These are phyloP conservation scores for Saguinus imperator DNA, from an alignment of 2,113 vertebrate genomes.

Conservation along the genomic window DNA sequence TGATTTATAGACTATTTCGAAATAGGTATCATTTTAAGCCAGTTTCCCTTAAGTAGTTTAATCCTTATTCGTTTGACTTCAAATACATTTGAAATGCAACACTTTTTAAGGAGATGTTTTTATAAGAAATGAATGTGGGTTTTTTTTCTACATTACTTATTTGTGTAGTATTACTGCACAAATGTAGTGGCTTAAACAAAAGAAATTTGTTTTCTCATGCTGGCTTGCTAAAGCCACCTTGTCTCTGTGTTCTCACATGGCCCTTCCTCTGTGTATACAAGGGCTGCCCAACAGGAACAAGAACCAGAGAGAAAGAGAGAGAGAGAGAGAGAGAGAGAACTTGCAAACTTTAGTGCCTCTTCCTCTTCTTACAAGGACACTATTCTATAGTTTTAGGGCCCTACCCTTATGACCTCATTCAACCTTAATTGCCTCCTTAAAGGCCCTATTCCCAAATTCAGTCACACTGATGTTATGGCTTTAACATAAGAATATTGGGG, in stretches of 20 bases:
- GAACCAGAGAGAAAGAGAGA: not conserved
- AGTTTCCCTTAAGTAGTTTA: constrained; percentile 16
- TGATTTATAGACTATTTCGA: constrained; percentile 6
- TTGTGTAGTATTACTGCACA: not conserved
- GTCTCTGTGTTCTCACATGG: not conserved
- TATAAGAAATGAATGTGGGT: not conserved
- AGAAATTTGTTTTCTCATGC: not conserved
- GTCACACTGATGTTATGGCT: not conserved
- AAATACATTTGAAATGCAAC: not conserved
- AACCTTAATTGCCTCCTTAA: not conserved
- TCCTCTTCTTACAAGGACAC: not conserved
- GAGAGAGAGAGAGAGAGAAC: too few species aligned
- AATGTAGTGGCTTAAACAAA: not conserved
- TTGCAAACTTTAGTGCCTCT: not conserved
- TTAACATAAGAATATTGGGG: not conserved
- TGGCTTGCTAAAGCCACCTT: not conserved
- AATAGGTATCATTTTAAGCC: not conserved
- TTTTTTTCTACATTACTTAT: not conserved
- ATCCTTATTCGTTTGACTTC: not conserved
- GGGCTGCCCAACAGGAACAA: not conserved
- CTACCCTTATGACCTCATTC: not conserved
- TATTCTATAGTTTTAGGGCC: not conserved
- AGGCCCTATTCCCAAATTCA: not conserved
- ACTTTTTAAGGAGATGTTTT: not conserved
- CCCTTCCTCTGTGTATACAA: not conserved